A percentile compares a stretch with the other conserved stretches of the same genome.
Evolutionary conservation across 2,113 vertebrate genomes (phyloP).

Genomic region (western clawed frog (Xenopus tropicalis)): UCB_Xtro_10.0 CM004446.2:81504001-81504500

Average conservation of each 20-base stretch:
- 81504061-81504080: conserved; percentile 4
- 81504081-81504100: conserved; percentile 26
- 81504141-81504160: not conserved
- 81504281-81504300: not conserved
- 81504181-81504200: not conserved
- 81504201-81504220: not conserved
- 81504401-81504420: no score
- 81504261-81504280: not conserved
- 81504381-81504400: no score
- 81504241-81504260: not conserved
- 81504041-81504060: conserved; percentile 28
- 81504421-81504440: no score
- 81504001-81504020: not conserved
- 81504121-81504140: not conserved
- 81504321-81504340: not conserved
- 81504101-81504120: conserved; percentile 20
- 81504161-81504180: not conserved
- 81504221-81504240: not conserved
- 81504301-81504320: not conserved
- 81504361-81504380: no score
- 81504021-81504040: conserved; percentile 9
- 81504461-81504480: no score
- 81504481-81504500: no score
- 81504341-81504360: no score
- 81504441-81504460: no score